A percentile compares a stretch with the other conserved stretches of the same genome.
These are phyloP conservation scores for Chionodraco myersi DNA, from an alignment of 2,113 vertebrate species.

Conservation along the genomic window DNA sequence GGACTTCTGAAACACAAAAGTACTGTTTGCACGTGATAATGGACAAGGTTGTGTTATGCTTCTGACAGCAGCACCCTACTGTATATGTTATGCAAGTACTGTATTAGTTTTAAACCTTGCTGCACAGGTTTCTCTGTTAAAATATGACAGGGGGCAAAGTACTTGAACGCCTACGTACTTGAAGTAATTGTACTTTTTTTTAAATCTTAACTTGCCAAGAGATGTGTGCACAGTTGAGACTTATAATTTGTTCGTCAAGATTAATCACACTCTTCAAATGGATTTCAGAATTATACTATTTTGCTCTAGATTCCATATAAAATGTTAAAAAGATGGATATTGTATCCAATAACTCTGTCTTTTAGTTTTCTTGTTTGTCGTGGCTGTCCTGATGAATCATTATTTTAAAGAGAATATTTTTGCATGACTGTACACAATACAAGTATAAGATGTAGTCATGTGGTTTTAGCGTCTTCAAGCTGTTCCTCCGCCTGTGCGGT, in stretches of 20 bases:
- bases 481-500: conserved; percentile 36
- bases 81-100: conserved; percentile 38
- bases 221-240: conserved; percentile 14
- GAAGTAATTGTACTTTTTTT: conserved; percentile 19
- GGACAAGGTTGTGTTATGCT: neutral
- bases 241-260: neutral
- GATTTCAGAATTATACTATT: conserved; percentile 13
- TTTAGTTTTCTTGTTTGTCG: conserved; percentile 1
- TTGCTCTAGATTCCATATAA: conserved; percentile 3
- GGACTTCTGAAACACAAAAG: neutral
- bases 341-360: conserved; percentile 33
- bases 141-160: neutral
- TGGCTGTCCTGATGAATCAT: neutral
- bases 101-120: conserved; percentile 24
- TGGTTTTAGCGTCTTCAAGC: conserved; percentile 23
- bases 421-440: neutral
- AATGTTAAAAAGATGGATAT: conserved; percentile 26
- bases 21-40: conserved; percentile 12
- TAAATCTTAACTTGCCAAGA: conserved; percentile 3
- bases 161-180: conserved; percentile 46
- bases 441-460: conserved; percentile 14
- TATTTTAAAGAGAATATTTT: neutral
- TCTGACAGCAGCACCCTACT: conserved; percentile 9
- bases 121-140: conserved; percentile 12
- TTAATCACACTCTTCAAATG: neutral